phyloP scores from a whole-genome alignment of 2,888 invertebrate genomes.

The Melinaea menophilus region DNA sequence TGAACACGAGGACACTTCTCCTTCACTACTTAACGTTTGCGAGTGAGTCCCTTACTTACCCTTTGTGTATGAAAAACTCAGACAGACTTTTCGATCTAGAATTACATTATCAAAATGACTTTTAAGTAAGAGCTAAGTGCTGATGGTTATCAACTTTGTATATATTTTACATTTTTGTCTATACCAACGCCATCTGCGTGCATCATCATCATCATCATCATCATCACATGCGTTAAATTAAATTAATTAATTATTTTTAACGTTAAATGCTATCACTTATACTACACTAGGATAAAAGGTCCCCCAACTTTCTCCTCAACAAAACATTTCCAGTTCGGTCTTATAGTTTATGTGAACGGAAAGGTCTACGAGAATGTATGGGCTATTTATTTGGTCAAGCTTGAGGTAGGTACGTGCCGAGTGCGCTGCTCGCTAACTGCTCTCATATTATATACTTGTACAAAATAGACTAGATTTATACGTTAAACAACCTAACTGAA shows the following conservation, averaged over 20 bases:
- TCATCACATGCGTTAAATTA: too few relatives aligned
- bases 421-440: conserved; percentile 23
- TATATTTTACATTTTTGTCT: background rate
- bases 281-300: too few relatives aligned
- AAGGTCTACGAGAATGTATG: conserved; percentile 51
- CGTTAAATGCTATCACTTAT: too few relatives aligned
- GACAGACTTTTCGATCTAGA: background rate
- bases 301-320: background rate
- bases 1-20: conserved; percentile 9
- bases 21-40: conserved; percentile 9
- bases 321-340: background rate
- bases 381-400: conserved; percentile 55
- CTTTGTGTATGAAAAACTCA: conserved; percentile 4
- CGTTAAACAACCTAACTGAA: background rate
- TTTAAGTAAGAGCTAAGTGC: background rate
- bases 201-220: too few relatives aligned
- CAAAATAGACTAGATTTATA: background rate
- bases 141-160: background rate
- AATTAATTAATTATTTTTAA: too few relatives aligned
- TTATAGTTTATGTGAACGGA: conserved; percentile 21
- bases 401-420: conserved; percentile 49
- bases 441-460: background rate
- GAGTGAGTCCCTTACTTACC: background rate
- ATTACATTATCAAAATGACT: background rate
- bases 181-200: too few relatives aligned